These are phyloP conservation scores for Melozone crissalis DNA, from an alignment of 2,113 vertebrate genomes.

Conservation along the genomic window DNA sequence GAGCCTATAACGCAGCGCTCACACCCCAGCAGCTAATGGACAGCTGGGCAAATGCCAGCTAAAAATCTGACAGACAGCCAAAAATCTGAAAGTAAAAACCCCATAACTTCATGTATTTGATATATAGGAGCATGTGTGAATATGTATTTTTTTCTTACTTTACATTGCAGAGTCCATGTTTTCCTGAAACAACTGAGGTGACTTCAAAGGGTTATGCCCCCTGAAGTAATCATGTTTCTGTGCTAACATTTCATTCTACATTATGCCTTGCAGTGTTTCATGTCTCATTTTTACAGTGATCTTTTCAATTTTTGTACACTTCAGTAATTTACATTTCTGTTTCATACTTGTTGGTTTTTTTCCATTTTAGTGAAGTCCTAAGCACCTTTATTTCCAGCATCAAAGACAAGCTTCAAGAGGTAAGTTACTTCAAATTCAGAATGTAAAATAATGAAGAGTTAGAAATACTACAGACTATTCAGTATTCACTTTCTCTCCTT, in stretches of 20 bases:
- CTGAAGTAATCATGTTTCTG: not conserved
- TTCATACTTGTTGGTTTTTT: not conserved
- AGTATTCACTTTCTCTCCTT: not conserved
- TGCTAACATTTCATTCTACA: not conserved
- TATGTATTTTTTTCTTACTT: not conserved
- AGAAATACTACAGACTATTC: not conserved
- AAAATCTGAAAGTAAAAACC: not conserved
- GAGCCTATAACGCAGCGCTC: not conserved
- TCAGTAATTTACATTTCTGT: not conserved
- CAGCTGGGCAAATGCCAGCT: not conserved
- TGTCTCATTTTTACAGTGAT: not conserved
- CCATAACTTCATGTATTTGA: not conserved
- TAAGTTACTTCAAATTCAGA: conserved; percentile 72
- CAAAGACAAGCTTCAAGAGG: conserved; percentile 80
- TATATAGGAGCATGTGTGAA: not conserved
- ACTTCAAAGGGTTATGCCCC: not conserved
- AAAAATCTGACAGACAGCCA: not conserved
- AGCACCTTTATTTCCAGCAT: conserved; percentile 76
- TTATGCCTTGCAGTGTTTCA: not conserved
- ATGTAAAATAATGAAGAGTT: not conserved
- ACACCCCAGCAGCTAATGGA: not conserved
- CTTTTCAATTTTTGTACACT: not conserved
- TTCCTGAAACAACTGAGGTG: not conserved
- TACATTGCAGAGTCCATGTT: not conserved
- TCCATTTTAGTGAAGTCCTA: conserved; percentile 80